Conservation (phyloP, 1,140 invertebrate genomes). For the Aporrectodea caliginosa region DNA sequence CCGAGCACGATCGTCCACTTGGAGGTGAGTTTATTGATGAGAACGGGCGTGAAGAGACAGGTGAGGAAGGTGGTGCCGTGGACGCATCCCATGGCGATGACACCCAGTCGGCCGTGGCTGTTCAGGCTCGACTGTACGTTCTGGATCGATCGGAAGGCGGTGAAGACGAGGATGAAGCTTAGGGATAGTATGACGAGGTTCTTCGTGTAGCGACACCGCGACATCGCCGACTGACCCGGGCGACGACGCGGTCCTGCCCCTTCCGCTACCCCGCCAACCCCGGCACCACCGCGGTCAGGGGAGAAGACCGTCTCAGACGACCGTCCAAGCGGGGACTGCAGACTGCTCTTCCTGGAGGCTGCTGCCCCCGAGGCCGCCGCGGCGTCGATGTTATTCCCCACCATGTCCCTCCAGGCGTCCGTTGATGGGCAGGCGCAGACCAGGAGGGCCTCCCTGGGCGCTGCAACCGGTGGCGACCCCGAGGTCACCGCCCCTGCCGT, state of each 20-base stretch:
- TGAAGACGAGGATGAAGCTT: constrained; percentile 52
- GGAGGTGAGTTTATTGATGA: constrained; percentile 49
- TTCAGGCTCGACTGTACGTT: constrained; percentile 53
- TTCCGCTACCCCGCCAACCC: background rate
- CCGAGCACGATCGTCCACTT: constrained; percentile 52
- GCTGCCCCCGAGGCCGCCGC: background rate
- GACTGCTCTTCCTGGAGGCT: background rate
- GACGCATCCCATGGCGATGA: constrained; percentile 47
- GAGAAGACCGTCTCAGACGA: background rate
- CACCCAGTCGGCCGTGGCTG: constrained; percentile 42
- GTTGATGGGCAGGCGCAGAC: background rate
- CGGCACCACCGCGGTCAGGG: background rate
- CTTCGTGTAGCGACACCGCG: constrained; percentile 36
- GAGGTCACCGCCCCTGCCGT: background rate
- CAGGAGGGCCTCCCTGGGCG: background rate
- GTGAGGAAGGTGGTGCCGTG: constrained; percentile 50
- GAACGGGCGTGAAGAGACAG: constrained; percentile 46
- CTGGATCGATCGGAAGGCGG: constrained; percentile 52
- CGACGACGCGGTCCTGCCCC: background rate
- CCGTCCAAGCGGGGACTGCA: background rate
- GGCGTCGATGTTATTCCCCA: background rate
- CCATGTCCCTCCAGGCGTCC: background rate
- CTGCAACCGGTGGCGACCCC: background rate
- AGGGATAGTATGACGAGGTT: constrained; percentile 50
- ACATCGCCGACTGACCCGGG: background rate